These are phyloP conservation scores for Sinonovacula constricta DNA, from an alignment of 1,140 invertebrate species.

Conservation along the genomic window DNA sequence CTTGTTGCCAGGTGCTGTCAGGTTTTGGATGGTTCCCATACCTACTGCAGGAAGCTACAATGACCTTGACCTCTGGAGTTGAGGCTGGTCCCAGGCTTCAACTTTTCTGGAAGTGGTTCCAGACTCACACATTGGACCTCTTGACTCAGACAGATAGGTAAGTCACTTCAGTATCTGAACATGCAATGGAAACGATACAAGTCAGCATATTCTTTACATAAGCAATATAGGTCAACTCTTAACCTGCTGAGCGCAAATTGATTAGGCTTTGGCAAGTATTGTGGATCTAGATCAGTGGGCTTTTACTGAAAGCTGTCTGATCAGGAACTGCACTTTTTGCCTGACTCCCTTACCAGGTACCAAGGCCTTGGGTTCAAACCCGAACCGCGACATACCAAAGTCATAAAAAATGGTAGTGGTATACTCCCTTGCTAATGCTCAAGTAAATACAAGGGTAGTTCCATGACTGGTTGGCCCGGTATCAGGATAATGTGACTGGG, in stretches of 20 bases:
- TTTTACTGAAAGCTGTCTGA: no score
- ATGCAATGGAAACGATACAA: neutral
- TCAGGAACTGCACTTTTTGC: no score
- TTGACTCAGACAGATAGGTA: neutral
- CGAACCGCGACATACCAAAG: no score
- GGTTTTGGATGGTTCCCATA: slow-evolving; percentile 17
- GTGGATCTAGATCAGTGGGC: neutral
- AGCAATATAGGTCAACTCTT: neutral
- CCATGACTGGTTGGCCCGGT: no score
- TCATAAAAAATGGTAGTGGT: no score
- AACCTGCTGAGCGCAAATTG: neutral
- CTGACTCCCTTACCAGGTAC: no score
- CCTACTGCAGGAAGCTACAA: slow-evolving; percentile 12
- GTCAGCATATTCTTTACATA: neutral
- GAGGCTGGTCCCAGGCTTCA: slow-evolving; percentile 21
- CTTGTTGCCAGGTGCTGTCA: slow-evolving; percentile 36
- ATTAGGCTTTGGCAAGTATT: neutral
- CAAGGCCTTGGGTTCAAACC: neutral
- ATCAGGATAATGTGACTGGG: no score
- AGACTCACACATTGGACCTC: slow-evolving; percentile 1
- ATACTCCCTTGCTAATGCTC: no score
- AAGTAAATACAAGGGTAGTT: no score
- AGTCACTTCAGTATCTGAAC: neutral
- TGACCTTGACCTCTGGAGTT: neutral
- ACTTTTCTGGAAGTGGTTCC: slow-evolving; percentile 48